Conservation (phyloP, 1,140 invertebrate species). For the Drosophila carrolli region DNA sequence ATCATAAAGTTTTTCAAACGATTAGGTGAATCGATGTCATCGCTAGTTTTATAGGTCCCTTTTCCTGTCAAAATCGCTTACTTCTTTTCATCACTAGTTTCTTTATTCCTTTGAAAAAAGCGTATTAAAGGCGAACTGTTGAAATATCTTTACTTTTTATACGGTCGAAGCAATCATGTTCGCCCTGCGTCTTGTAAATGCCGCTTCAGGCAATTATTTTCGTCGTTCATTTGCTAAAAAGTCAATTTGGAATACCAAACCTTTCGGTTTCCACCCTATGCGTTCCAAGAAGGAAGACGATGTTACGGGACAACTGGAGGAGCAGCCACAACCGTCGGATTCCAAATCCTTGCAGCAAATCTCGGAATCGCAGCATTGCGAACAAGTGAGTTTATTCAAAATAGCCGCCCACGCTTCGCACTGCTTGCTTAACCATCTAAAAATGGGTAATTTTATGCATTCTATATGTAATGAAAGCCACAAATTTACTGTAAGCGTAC, state of each 20-base stretch:
- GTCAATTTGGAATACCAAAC: slow-evolving; percentile 18
- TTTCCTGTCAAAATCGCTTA: slow-evolving; percentile 3
- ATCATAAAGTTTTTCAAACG: not conserved
- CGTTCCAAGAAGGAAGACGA: not conserved
- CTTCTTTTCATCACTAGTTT: not conserved
- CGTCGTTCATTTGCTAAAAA: slow-evolving; percentile 10
- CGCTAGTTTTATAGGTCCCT: not conserved
- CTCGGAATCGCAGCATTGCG: not conserved
- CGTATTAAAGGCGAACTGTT: not conserved
- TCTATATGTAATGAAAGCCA: no score
- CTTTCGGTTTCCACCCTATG: not conserved
- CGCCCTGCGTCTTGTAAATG: not conserved
- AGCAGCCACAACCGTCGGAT: not conserved
- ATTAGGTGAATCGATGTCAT: not conserved
- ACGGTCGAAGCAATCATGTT: not conserved
- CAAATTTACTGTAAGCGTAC: no score
- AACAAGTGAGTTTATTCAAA: not conserved
- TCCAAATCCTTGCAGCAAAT: not conserved
- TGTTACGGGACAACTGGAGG: not conserved
- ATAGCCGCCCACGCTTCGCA: not conserved
- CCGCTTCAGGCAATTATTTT: not conserved
- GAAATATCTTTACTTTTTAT: not conserved
- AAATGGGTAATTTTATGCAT: no score
- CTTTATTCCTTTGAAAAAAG: not conserved
- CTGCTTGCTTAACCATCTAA: no score